A percentile compares a stretch with the other conserved stretches of the same genome.
These are phyloP conservation scores for Drosophila sturtevanti DNA, from an alignment of 1,140 invertebrate species.

Conservation along the genomic window DNA sequence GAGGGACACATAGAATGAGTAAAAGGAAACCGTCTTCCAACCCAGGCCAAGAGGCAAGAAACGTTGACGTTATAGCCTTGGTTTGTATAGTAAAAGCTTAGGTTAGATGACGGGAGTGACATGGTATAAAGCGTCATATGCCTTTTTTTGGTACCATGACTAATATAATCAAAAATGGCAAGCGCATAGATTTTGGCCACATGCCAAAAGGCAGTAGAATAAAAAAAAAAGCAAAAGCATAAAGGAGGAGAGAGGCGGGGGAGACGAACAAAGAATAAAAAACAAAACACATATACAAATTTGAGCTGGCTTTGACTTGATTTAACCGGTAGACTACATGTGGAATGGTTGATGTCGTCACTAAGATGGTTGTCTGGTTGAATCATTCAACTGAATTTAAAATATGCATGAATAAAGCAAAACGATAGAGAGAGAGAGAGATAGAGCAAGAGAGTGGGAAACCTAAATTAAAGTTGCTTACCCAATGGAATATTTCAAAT, in stretches of 20 bases:
- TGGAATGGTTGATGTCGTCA: slow-evolving; percentile 60
- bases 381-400: slow-evolving; percentile 48
- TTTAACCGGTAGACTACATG: slow-evolving; percentile 28
- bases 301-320: slow-evolving; percentile 14
- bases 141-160: slow-evolving; percentile 76
- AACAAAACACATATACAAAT: neutral
- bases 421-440: too few relatives aligned
- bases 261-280: too few relatives aligned
- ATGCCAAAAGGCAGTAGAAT: slow-evolving; percentile 44
- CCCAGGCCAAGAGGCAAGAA: slow-evolving; percentile 4
- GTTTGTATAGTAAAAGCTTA: slow-evolving; percentile 51
- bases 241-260: neutral
- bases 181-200: slow-evolving; percentile 70
- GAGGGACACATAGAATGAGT: neutral
- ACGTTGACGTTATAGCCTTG: slow-evolving; percentile 25
- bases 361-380: slow-evolving; percentile 44
- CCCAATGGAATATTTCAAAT: neutral
- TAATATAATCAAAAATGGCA: slow-evolving; percentile 76
- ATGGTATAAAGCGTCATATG: slow-evolving; percentile 62
- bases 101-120: neutral
- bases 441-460: too few relatives aligned
- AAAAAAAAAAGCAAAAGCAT: neutral
- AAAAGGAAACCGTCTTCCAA: slow-evolving; percentile 7
- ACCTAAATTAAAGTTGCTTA: neutral
- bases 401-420: slow-evolving; percentile 15